Base-by-base conservation (phyloP, 2,888 invertebrate species). In the Homarus gammarus region DNA sequence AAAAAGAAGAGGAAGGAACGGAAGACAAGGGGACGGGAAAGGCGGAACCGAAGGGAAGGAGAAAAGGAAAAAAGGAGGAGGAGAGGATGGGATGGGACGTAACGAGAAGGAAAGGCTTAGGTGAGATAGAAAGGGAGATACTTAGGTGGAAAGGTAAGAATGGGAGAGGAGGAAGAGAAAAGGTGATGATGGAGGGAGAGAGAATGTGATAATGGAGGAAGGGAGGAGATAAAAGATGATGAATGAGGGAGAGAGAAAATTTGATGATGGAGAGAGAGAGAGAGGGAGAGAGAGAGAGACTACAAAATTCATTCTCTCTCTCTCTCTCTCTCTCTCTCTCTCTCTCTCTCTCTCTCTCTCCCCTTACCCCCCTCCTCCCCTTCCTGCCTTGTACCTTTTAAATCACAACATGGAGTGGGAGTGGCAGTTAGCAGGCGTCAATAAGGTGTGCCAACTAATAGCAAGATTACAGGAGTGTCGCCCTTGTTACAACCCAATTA, bases 1-100 rank as follows among this genome's bases (percentile, higher is more conserved):
- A 61, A 79, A 33, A 36, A 12, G 78, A 27, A n/a, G 18, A 49
- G n/a, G 78, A 78, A 15, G 56, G 56, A 22, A 22, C 2, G 40
- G 73, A 73, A 38, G 73, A 40, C 12, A 36, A 73, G 73, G 73
- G 78, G 36, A 56, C 51, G 51, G 51, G 33, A 56, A n/a, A 77
- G 49, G 31, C n/a, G 44, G 18, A 75, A 27, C 18, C 18, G 27
- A 27, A 75, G 75, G 38, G 38, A 36, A 40, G 27, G 75, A 38
- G 49, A 31, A n/a, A n/a, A n/a, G n/a, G n/a, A n/a, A n/a, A n/a
- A n/a, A n/a, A 40, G 40, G 75, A 75, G 40, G 75, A 75, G n/a
- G 36, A 15, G 44, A 2, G 38, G 40, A 40, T 5, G 64, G 18
- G 64, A 64, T 5, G 22, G 64, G 31, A 36, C n/a, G n/a, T n/a